Evolutionary conservation across 2,797 vertebrate species (phyloP).

Genomic region (Molossus molossus): DNA sequence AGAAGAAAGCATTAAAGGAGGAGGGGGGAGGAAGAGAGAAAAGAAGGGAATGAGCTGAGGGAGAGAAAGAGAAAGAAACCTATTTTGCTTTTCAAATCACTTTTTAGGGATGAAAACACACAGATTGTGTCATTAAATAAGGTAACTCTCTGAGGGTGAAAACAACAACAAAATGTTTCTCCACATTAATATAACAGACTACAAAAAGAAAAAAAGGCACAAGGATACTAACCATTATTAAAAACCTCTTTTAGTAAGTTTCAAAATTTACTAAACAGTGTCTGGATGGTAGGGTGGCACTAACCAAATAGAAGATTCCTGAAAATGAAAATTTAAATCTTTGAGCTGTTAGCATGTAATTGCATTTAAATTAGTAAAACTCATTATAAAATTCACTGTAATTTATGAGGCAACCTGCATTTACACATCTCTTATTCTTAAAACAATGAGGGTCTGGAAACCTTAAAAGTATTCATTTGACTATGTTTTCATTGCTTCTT

Average conservation of each 20-base stretch:
- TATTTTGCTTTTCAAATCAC: conserved; percentile 10
- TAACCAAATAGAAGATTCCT: conserved; percentile 84
- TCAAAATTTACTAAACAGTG: conserved; percentile 87
- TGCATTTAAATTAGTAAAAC: conserved; percentile 76
- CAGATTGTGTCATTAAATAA: conserved; percentile 42
- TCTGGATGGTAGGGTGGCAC: conserved; percentile 83
- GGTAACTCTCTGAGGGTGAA: conserved; percentile 46
- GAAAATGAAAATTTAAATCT: conserved; percentile 78
- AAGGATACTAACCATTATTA: conserved; percentile 85
- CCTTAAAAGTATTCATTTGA: conserved; percentile 33
- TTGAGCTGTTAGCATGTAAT: conserved; percentile 77
- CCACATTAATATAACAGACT: conserved; percentile 81
- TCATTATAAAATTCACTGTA: conserved; percentile 66
- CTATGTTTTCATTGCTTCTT: conserved; percentile 49
- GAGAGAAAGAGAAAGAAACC: background rate
- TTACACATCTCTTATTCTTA: background rate
- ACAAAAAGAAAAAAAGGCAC: conserved; percentile 83
- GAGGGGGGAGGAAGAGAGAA: rapidly evolving
- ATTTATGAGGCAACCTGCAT: conserved; percentile 73
- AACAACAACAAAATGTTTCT: conserved; percentile 78
- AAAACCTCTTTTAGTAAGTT: conserved; percentile 87
- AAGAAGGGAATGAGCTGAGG: rapidly evolving
- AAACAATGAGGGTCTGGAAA: conserved; percentile 43
- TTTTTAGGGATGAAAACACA: background rate
- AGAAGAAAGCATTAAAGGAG: rapidly evolving